Base-by-base conservation (phyloP, 2,797 vertebrate genomes). In the Sitta carolinensis region DNA sequence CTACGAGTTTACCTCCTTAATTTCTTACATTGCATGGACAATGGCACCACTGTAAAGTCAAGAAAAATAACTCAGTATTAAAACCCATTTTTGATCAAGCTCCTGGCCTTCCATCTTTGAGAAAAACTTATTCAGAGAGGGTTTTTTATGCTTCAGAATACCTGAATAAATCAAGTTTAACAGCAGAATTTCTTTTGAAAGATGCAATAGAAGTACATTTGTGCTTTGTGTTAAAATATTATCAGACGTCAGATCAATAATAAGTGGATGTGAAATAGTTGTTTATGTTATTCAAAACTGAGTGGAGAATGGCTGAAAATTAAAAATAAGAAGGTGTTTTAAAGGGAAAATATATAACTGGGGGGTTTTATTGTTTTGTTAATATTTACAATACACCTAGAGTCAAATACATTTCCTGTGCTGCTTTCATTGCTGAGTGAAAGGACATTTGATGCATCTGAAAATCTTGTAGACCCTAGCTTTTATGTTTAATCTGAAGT, bases 291-390 rank as follows among this genome's bases (percentile, higher is more conserved):
- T 83, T 94, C 93, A 96, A 84, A 83, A 87, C 94, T 96, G 82
- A 95, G 92, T 93, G 89, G 96, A 93, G 93, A 95, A 96, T 90
- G 94, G 88, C 81, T 96, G 95, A 96, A 91, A 97, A 97, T 97
- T 97, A 95, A 90, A 95, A 91, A 75, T 73, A 94, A 95, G 86
- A 84, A 50, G 13, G 54, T 94, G 34, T 94, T 96, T 94, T 90
- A 93, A 91, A 76, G 21, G 32, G 72, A 90, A 95, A 95, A 90
- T 69, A 43, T 59, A 78, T 81, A 87, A 85, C 79, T 87, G 43
- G 68, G 52, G 90, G 90, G 50, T 89, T 91, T 90, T 23, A 51
- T 61, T 89, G 87, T 91, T 95, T 94, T 95, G 86, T 87, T 95
- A 94, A 79, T 95, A 81, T 97, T 94, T 89, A 76, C 87, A 90